A percentile compares a stretch with the other conserved stretches of the same genome.
phyloP scores from a whole-genome alignment of 2,797 vertebrate species.

The Propithecus deckenii region DNA sequence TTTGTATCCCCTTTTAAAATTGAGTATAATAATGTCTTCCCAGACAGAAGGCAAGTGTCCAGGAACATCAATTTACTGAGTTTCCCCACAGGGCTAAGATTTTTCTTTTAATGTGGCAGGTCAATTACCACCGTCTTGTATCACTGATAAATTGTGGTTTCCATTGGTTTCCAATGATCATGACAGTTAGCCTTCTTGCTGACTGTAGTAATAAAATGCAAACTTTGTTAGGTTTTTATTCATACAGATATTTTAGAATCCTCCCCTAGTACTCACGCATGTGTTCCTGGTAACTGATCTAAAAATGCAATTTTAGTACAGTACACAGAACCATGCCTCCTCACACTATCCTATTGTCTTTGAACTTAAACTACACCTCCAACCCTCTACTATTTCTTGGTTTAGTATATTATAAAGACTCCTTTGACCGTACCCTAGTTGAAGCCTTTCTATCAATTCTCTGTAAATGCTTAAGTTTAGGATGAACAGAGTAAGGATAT shows the following conservation, averaged over 20 bases:
- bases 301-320: neutral
- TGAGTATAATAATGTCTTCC: neutral
- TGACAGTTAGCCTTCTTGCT: neutral
- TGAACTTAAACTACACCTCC: neutral
- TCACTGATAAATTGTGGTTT: neutral
- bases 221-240: neutral
- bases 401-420: neutral
- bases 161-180: neutral
- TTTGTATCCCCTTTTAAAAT: neutral
- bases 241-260: neutral
- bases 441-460: neutral
- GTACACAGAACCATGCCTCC: neutral
- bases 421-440: neutral
- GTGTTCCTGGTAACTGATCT: neutral
- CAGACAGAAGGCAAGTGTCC: neutral
- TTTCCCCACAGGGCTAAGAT: neutral
- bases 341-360: neutral
- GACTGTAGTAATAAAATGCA: neutral
- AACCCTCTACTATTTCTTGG: neutral
- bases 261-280: neutral
- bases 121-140: neutral
- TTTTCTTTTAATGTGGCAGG: neutral
- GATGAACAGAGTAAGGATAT: neutral
- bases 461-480: neutral
- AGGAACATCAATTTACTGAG: neutral